phyloP scores from a whole-genome alignment of 2,797 vertebrate species.

The Epinephelus coioides region DNA sequence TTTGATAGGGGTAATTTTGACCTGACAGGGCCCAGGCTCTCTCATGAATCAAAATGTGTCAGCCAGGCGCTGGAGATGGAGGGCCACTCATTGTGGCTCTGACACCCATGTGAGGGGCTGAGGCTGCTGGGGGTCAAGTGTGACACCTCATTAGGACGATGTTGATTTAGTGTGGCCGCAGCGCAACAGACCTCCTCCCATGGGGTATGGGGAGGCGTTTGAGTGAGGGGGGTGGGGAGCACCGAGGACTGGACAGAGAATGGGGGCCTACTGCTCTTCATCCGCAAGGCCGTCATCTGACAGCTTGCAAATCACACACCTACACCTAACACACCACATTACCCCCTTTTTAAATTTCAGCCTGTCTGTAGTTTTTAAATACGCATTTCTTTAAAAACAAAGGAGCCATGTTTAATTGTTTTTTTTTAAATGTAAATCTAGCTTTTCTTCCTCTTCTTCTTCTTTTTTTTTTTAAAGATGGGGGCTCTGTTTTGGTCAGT shows the following conservation, averaged over 20 bases:
- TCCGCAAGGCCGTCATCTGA: constrained; percentile 74
- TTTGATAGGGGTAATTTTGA: constrained; percentile 93
- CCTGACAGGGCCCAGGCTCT: constrained; percentile 90
- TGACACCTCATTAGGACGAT: constrained; percentile 92
- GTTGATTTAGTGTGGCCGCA: constrained; percentile 92
- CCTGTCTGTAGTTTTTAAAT: constrained; percentile 42
- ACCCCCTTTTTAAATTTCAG: constrained; percentile 47
- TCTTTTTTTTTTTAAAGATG: constrained; percentile 8
- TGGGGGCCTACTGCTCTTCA: constrained; percentile 79
- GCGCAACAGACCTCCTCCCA: constrained; percentile 88
- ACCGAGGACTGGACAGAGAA: constrained; percentile 77
- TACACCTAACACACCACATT: constrained; percentile 37
- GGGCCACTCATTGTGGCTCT: constrained; percentile 90
- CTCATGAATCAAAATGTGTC: constrained; percentile 95
- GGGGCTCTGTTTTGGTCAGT: constrained; percentile 44
- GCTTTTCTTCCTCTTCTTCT: constrained; percentile 1
- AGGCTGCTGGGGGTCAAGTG: constrained; percentile 92
- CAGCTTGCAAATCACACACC: constrained; percentile 81
- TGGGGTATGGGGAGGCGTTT: constrained; percentile 79
- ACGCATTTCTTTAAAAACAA: constrained; percentile 54
- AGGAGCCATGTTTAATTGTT: constrained; percentile 12
- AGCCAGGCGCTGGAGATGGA: constrained; percentile 89
- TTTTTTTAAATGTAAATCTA: not conserved
- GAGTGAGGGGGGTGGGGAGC: constrained; percentile 76
- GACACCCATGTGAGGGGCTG: constrained; percentile 88